Evolutionary conservation across 2,888 invertebrate genomes (phyloP).

Genomic region (Chamaedrilus cognettii): DNA sequence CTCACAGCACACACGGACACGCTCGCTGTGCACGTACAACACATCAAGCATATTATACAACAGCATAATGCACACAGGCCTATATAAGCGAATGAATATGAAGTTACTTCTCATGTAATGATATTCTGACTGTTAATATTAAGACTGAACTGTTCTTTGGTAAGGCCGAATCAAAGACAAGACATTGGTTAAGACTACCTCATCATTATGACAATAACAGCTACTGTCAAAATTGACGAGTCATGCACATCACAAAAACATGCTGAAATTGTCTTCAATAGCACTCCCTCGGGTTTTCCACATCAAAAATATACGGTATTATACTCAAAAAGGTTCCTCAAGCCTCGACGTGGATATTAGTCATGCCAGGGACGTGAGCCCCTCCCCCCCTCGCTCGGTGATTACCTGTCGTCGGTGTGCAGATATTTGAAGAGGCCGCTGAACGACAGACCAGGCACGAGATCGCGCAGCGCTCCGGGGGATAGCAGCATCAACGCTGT

Average conservation of each 20-base stretch:
- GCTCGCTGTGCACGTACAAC: constrained; percentile 66
- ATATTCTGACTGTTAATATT: not conserved
- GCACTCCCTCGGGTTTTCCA: no score
- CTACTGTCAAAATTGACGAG: no score
- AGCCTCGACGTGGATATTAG: no score
- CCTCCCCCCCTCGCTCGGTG: no score
- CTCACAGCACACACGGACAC: constrained; percentile 69
- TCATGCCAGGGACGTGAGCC: no score
- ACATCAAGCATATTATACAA: no score
- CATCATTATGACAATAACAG: no score
- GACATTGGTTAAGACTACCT: not conserved
- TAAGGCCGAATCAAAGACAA: not conserved
- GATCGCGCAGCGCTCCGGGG: not conserved
- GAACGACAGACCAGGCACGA: not conserved
- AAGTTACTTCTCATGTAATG: not conserved
- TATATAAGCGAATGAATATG: not conserved
- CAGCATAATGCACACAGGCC: no score
- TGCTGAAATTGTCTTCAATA: no score
- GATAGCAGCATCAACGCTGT: not conserved
- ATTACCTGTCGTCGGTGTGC: not conserved
- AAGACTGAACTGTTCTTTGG: not conserved
- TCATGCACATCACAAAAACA: no score
- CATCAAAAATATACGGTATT: no score
- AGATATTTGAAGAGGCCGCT: constrained; percentile 2
- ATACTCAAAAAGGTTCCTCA: no score